Percentiles rank a stretch among this genome's conserved stretches.
Evolutionary conservation across 2,888 invertebrate genomes (phyloP).

Genomic region (Pandemis cinnamomeana): DNA sequence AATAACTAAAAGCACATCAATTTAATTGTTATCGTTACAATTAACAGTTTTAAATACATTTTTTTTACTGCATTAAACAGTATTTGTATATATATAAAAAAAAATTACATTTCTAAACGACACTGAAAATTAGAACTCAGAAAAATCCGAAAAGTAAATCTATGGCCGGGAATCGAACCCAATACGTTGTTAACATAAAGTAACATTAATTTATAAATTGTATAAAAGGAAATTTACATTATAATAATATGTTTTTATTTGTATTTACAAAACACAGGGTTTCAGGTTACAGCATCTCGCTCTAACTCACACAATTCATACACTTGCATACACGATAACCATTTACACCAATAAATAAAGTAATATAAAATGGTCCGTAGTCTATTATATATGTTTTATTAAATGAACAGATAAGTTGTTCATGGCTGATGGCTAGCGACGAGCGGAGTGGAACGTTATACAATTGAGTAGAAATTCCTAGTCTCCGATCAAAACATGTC

Average conservation of each 20-base stretch:
- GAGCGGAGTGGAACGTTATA: background rate
- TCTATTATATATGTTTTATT: background rate
- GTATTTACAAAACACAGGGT: constrained; percentile 17
- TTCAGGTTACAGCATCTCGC: background rate
- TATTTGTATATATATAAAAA: too few relatives aligned
- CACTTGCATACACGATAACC: constrained; percentile 15
- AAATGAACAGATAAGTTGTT: background rate
- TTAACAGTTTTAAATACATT: background rate
- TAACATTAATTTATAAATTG: background rate
- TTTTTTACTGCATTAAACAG: too few relatives aligned
- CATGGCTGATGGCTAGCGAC: background rate
- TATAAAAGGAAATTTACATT: background rate
- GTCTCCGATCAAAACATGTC: background rate
- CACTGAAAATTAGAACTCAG: too few relatives aligned
- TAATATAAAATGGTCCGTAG: constrained; percentile 22
- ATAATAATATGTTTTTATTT: background rate
- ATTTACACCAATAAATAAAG: constrained; percentile 34
- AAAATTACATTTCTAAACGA: too few relatives aligned
- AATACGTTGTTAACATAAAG: background rate
- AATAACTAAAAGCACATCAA: background rate
- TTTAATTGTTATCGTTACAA: background rate
- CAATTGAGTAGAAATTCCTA: background rate
- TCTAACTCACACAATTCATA: constrained; percentile 12
- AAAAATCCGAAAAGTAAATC: too few relatives aligned
- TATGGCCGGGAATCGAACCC: too few relatives aligned